Percentiles rank a stretch among this genome's conserved stretches.
Evolutionary conservation across 2,888 invertebrate species (phyloP).

Genomic region (Dryococelus australis): DNA sequence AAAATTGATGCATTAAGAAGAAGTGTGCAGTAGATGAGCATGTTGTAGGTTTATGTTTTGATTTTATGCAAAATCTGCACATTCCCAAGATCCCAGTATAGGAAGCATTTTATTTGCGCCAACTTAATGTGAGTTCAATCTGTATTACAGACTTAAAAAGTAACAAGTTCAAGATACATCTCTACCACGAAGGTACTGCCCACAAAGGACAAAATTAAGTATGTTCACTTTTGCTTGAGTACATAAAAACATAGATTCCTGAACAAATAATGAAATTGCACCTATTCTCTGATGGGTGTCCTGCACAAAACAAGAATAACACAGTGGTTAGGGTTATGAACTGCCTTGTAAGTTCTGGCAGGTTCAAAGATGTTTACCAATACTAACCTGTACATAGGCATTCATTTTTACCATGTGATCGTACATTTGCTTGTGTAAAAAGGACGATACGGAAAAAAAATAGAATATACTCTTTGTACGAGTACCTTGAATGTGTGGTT

Average conservation of each 20-base stretch:
- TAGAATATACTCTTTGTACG: too few relatives aligned
- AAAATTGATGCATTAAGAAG: neutral
- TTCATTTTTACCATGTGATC: neutral
- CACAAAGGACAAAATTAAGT: neutral
- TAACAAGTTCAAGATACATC: neutral
- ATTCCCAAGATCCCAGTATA: neutral
- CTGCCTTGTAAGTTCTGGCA: neutral
- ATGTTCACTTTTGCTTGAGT: neutral
- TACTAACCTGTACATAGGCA: neutral
- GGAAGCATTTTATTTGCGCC: neutral
- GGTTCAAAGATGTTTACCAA: neutral
- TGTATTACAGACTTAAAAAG: neutral
- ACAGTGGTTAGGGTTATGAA: neutral
- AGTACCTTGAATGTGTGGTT: too few relatives aligned
- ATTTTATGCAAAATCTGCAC: neutral
- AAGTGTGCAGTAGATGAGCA: neutral
- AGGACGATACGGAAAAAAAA: too few relatives aligned
- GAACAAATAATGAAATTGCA: too few relatives aligned
- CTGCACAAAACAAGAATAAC: too few relatives aligned
- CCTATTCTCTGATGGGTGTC: too few relatives aligned
- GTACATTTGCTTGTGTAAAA: neutral
- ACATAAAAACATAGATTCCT: neutral
- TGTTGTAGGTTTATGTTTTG: neutral
- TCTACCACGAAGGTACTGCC: neutral
- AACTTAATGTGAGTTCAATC: neutral